phyloP scores from a whole-genome alignment of 2,888 invertebrate species.

The Yponomeuta plumbellus region DNA sequence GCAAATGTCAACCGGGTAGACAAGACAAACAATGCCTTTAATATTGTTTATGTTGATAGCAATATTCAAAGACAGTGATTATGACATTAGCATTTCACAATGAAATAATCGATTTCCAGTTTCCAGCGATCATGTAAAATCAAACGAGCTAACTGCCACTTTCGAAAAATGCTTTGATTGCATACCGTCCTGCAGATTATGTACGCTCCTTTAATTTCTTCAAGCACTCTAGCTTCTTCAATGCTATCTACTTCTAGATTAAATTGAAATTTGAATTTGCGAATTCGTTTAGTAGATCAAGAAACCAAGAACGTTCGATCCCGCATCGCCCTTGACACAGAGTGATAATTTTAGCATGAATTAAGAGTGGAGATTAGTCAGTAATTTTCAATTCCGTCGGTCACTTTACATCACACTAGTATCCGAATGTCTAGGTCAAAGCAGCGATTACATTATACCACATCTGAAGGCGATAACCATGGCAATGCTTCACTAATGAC shows the following conservation, averaged over 20 bases:
- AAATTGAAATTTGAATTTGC: no score
- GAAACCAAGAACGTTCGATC: neutral
- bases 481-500: constrained; percentile 2
- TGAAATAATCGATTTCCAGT: neutral
- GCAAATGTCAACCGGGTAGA: neutral
- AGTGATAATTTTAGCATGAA: constrained; percentile 14
- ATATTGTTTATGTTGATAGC: no score
- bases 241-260: no score
- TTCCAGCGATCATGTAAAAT: neutral
- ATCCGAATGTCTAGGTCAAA: constrained; percentile 13
- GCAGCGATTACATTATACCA: constrained; percentile 6
- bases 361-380: neutral
- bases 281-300: neutral
- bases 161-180: neutral
- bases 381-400: neutral
- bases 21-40: neutral
- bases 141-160: neutral
- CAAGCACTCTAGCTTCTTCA: no score
- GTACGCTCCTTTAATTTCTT: no score
- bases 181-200: neutral
- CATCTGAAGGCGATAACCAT: constrained; percentile 13
- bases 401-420: constrained; percentile 5
- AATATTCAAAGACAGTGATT: no score
- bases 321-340: constrained; percentile 11
- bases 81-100: neutral